Evolutionary conservation across 2,113 vertebrate species (phyloP), one percentile per base, ranked within the genome.

Genomic region (Coturnix japonica): DNA sequence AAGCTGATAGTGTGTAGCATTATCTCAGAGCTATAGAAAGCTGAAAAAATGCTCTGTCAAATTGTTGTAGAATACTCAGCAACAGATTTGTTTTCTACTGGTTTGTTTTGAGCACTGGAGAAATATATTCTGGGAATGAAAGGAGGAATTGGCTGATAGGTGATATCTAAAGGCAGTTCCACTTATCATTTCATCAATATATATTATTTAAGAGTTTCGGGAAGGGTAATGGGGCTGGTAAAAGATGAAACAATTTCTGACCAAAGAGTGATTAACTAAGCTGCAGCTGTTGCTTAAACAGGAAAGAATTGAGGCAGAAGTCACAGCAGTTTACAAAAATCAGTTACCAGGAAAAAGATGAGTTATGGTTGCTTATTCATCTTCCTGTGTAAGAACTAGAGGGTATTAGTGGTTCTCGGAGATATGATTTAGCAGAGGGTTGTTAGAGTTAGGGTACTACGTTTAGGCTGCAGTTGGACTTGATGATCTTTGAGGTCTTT

Each of bases 11-110:
- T 15, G 11, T 77, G 41, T 53, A 35, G 25, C 0, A 0, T 77
- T 91, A 85, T 82, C 51, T 70, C 73, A 69, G 25, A 90, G 33
- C 22, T 49, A 54, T 46, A 63, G 51, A 63, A 87, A 77, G 30
- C 21, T 87, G 56, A 63, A 87, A 87, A 94, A 93, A 83, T 80
- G 60, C 46, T 81, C 51, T 83, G 65, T 82, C 79, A 87, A 84
- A 87, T 6, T 82, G n/a, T 64, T 89, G 53, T 49, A 76, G 51
- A 69, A 25, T 76, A 57, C 31, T 41, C 33, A 20, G 49, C 11
- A 30, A 61, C 69, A 7, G 22, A 35, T 21, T 79, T 69, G 25
- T 65, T 30, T 57, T 81, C 14, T 33, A 85, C 73, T 73, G 6
- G 14, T 61, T 47, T 7, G 8, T 85, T 85, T 75, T 28, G 57